phyloP scores from a whole-genome alignment of 2,113 vertebrate species.

The Notechis scutatus region DNA sequence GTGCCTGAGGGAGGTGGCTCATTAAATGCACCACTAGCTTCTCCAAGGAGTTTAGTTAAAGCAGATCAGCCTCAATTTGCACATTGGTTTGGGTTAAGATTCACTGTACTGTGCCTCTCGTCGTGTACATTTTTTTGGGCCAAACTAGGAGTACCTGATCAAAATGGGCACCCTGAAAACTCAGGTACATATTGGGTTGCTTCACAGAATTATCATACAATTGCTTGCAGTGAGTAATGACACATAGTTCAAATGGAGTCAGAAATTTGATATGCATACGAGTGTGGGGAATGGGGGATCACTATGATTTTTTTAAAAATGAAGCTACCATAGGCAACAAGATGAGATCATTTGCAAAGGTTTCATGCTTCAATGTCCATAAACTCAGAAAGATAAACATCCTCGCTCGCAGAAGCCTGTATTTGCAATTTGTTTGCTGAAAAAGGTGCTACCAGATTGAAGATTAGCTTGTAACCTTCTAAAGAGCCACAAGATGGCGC shows the following conservation, averaged over 20 bases:
- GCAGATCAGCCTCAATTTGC: neutral
- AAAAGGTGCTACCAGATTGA: neutral
- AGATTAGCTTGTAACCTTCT: constrained; percentile 21
- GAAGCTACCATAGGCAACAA: neutral
- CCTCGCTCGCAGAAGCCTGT: neutral
- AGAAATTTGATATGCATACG: neutral
- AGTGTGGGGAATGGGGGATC: neutral
- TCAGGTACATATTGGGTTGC: neutral
- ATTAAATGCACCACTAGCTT: constrained; percentile 19
- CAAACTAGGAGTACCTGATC: neutral
- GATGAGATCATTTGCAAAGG: neutral
- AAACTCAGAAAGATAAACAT: neutral
- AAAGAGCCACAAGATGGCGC: constrained; percentile 55
- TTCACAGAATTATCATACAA: neutral
- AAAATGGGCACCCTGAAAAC: neutral
- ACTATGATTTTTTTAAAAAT: neutral
- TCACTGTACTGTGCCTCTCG: neutral
- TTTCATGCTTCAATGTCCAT: neutral
- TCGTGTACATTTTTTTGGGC: neutral
- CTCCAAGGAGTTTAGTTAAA: constrained; percentile 8
- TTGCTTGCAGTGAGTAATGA: neutral
- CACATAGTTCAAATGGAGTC: neutral
- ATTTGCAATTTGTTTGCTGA: neutral
- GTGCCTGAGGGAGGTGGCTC: constrained; percentile 15
- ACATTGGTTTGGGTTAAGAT: neutral